A percentile compares a stretch with the other conserved stretches of the same genome.
phyloP scores from a whole-genome alignment of 2,888 invertebrate genomes.

The Lissocephala sabroskyi region DNA sequence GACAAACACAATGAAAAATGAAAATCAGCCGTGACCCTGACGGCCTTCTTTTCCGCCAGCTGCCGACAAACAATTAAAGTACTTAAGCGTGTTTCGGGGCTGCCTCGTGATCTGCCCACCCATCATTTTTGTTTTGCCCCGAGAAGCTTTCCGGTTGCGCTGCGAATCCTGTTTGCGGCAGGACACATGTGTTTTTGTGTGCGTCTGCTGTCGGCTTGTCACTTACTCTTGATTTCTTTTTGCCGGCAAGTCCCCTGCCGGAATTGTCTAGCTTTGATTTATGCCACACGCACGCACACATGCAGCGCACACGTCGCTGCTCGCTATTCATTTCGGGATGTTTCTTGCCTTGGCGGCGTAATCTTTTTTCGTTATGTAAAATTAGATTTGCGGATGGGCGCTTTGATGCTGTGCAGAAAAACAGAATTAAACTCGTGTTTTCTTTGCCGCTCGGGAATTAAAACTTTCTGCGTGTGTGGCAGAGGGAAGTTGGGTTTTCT shows the following conservation, averaged over 20 bases:
- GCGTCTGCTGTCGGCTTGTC: conserved; percentile 60
- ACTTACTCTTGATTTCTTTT: conserved; percentile 61
- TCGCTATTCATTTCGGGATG: conserved; percentile 14
- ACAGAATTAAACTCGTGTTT: not conserved
- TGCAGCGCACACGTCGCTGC: conserved; percentile 51
- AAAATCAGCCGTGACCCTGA: no score
- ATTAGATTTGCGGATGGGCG: conserved; percentile 49
- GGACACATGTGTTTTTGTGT: conserved; percentile 61
- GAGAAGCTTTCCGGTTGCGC: no score
- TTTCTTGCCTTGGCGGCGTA: conserved; percentile 32
- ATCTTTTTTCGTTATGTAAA: conserved; percentile 37
- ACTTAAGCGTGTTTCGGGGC: conserved; percentile 30
- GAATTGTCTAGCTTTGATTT: conserved; percentile 62
- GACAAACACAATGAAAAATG: no score
- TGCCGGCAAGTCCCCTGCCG: conserved; percentile 43
- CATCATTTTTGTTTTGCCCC: conserved; percentile 27
- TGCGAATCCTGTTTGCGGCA: conserved; percentile 52
- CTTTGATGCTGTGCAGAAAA: conserved; percentile 20
- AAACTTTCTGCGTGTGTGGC: conserved; percentile 25
- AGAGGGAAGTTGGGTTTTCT: not conserved
- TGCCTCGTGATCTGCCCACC: not conserved
- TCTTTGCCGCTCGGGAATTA: conserved; percentile 46
- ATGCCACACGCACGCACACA: conserved; percentile 48
- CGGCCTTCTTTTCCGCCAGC: no score
- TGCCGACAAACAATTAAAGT: conserved; percentile 57